phyloP scores from a whole-genome alignment of 2,113 vertebrate species.

The Speoplatyrhinus poulsoni region DNA sequence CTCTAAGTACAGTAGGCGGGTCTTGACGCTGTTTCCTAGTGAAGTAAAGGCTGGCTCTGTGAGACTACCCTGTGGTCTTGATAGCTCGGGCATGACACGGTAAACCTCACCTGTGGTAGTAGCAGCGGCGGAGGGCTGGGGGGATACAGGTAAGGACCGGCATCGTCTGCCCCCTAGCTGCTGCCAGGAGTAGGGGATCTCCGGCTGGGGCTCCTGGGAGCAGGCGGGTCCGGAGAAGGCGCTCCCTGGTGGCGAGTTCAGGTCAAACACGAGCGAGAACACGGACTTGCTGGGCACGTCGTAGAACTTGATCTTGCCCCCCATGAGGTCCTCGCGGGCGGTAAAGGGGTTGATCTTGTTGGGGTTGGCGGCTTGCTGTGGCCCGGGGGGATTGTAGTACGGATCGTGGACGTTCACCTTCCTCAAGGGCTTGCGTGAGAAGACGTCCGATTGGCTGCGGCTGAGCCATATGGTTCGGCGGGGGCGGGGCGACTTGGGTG shows the following conservation, averaged over 20 bases:
- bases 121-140: slow-evolving; percentile 73
- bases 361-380: slow-evolving; percentile 61
- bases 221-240: slow-evolving; percentile 60
- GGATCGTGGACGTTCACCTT: slow-evolving; percentile 93
- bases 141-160: slow-evolving; percentile 88
- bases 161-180: slow-evolving; percentile 82
- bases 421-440: slow-evolving; percentile 84
- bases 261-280: slow-evolving; percentile 92
- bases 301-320: slow-evolving; percentile 94
- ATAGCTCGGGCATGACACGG: slow-evolving; percentile 59
- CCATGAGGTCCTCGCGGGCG: slow-evolving; percentile 92
- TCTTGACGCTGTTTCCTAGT: too few species aligned
- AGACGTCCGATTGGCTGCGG: slow-evolving; percentile 95
- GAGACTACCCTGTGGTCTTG: slow-evolving; percentile 23
- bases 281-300: slow-evolving; percentile 96
- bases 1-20: too few species aligned
- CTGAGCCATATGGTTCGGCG: slow-evolving; percentile 92
- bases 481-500: slow-evolving; percentile 90
- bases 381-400: slow-evolving; percentile 81
- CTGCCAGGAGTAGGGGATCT: slow-evolving; percentile 70
- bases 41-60: too few species aligned
- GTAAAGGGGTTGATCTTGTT: slow-evolving; percentile 94
- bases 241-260: slow-evolving; percentile 84
- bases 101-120: neutral
- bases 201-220: slow-evolving; percentile 53